Evolutionary conservation across 2,888 invertebrate genomes (phyloP).

Genomic region (Panorpa germanica): DNA sequence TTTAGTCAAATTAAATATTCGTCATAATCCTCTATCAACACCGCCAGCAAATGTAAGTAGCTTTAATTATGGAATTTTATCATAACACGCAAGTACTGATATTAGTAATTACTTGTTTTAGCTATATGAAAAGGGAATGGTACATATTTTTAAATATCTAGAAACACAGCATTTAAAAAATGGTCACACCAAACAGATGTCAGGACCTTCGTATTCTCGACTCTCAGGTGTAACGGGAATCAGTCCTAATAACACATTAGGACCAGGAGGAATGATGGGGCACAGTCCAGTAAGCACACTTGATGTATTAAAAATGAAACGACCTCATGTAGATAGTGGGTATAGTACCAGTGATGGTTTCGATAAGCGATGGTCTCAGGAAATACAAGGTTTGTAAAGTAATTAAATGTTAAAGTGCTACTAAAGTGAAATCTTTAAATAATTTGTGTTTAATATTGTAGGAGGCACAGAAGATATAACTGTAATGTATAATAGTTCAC

Average conservation of each 20-base stretch:
- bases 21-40: conserved; percentile 79
- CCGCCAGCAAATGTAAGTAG: conserved; percentile 80
- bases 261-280: conserved; percentile 21
- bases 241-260: conserved; percentile 14
- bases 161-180: conserved; percentile 36
- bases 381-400: too few species aligned
- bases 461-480: conserved; percentile 1
- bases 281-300: conserved; percentile 29
- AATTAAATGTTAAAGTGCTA: conserved; percentile 14
- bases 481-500: conserved; percentile 4
- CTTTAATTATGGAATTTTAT: neutral
- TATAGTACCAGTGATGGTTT: conserved; percentile 74
- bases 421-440: conserved; percentile 8
- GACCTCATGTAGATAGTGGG: conserved; percentile 74
- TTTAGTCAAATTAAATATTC: conserved; percentile 61
- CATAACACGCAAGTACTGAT: neutral
- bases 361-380: conserved; percentile 73
- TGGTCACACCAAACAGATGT: conserved; percentile 20
- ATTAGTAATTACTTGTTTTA: conserved; percentile 20
- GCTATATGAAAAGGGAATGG: conserved; percentile 81
- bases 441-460: conserved; percentile 2
- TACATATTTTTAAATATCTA: conserved; percentile 88
- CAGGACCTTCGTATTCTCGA: conserved; percentile 11
- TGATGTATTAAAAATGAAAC: conserved; percentile 16
- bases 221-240: conserved; percentile 21